These are phyloP conservation scores for Malurus alboscapulatus DNA, from an alignment of 2,113 vertebrate genomes.

Conservation along the genomic window DNA sequence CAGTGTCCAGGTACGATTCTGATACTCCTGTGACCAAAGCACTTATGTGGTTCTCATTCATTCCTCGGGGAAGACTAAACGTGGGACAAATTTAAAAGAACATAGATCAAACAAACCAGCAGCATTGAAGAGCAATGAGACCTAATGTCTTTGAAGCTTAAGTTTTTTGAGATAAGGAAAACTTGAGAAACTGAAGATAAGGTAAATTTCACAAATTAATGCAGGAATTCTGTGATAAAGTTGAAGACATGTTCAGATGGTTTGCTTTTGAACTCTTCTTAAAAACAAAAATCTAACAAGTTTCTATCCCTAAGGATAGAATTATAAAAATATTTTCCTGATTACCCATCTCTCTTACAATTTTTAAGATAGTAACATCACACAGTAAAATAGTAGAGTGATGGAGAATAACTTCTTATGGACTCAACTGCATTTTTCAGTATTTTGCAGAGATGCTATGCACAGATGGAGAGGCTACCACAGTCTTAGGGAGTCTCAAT, in stretches of 20 bases:
- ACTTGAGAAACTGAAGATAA: background rate
- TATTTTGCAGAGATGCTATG: background rate
- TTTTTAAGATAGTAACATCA: background rate
- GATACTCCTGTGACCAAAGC: background rate
- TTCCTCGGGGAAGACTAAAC: background rate
- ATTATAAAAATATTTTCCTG: background rate
- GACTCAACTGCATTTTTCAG: background rate
- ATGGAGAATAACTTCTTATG: background rate
- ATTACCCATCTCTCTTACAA: background rate
- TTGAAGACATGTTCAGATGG: background rate
- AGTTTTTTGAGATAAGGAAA: background rate
- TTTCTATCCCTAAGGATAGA: background rate
- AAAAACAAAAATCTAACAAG: background rate
- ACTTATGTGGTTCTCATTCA: background rate
- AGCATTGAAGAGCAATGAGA: background rate
- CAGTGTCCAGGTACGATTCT: background rate
- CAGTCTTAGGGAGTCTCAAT: background rate
- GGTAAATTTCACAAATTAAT: background rate
- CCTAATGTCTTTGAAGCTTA: background rate
- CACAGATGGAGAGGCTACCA: background rate
- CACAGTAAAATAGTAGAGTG: background rate
- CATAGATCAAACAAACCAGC: background rate
- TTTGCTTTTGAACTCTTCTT: background rate
- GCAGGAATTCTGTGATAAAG: background rate
- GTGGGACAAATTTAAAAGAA: background rate